Percentiles rank a stretch among this genome's conserved stretches.
phyloP scores from a whole-genome alignment of 2,797 vertebrate genomes.

The Trematomus bernacchii region DNA sequence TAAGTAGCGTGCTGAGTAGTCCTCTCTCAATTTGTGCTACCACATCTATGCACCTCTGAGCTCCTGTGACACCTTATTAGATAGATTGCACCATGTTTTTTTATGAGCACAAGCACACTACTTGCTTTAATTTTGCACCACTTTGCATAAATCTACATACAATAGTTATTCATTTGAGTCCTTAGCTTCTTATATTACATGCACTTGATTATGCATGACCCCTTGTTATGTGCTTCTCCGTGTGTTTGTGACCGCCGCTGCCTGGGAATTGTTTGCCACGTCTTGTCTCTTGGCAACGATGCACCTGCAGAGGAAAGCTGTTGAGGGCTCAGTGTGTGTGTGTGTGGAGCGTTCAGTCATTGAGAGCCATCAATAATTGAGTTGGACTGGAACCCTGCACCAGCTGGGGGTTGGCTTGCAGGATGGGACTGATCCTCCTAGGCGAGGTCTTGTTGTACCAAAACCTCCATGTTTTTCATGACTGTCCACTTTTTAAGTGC shows the following conservation, averaged over 20 bases:
- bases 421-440: constrained; percentile 49
- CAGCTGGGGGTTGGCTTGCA: constrained; percentile 72
- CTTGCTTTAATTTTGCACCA: constrained; percentile 50
- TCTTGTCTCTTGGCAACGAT: constrained; percentile 79
- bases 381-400: constrained; percentile 71
- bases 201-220: constrained; percentile 67
- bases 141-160: constrained; percentile 74
- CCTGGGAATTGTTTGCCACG: constrained; percentile 61
- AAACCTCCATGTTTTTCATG: constrained; percentile 28
- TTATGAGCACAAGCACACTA: constrained; percentile 2
- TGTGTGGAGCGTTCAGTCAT: constrained; percentile 61
- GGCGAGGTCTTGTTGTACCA: constrained; percentile 21
- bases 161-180: constrained; percentile 53
- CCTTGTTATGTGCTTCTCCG: constrained; percentile 59
- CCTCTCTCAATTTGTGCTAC: constrained; percentile 25
- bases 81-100: constrained; percentile 27
- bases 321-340: constrained; percentile 54
- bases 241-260: constrained; percentile 50
- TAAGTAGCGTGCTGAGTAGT: constrained; percentile 47
- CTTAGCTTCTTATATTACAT: constrained; percentile 46
- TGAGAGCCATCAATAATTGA: constrained; percentile 84
- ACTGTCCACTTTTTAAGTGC: constrained; percentile 22
- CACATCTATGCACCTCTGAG: constrained; percentile 44
- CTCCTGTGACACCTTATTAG: constrained; percentile 60
- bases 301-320: constrained; percentile 73